A percentile compares a stretch with the other conserved stretches of the same genome.
These are phyloP conservation scores for Pollenia labialis DNA, from an alignment of 2,888 invertebrate genomes.

Conservation along the genomic window DNA sequence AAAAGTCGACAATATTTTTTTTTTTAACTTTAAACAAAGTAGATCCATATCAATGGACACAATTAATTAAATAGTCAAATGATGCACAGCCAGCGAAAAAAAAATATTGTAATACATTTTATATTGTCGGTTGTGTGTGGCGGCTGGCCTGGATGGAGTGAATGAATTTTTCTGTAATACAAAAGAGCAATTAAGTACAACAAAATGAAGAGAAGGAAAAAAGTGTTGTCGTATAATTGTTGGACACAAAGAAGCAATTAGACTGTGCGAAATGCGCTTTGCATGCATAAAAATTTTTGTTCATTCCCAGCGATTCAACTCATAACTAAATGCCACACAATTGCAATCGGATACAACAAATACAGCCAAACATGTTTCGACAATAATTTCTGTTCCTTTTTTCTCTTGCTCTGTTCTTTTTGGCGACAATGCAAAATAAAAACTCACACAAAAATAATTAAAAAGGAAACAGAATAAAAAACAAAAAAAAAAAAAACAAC, in stretches of 20 bases:
- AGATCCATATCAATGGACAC: constrained; percentile 71
- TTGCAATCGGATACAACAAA: constrained; percentile 51
- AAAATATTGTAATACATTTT: constrained; percentile 61
- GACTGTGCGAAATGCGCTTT: constrained; percentile 80
- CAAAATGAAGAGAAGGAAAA: constrained; percentile 75
- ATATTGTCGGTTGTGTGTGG: constrained; percentile 33
- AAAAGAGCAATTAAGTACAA: constrained; percentile 79
- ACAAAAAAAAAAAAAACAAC: constrained; percentile 17
- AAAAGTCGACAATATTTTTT: constrained; percentile 13
- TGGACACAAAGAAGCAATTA: constrained; percentile 82
- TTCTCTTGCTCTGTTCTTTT: constrained; percentile 21
- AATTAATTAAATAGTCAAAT: constrained; percentile 73
- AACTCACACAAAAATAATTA: constrained; percentile 63
- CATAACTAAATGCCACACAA: constrained; percentile 63
- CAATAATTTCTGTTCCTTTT: constrained; percentile 53
- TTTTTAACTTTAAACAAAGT: constrained; percentile 43
- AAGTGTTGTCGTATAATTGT: constrained; percentile 80
- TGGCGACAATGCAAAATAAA: constrained; percentile 12
- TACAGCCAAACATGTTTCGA: constrained; percentile 64
- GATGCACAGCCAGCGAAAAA: constrained; percentile 65
- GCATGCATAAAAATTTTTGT: constrained; percentile 80
- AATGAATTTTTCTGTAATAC: constrained; percentile 70
- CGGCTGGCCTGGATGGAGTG: constrained; percentile 1
- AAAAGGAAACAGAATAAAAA: constrained; percentile 61
- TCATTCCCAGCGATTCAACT: constrained; percentile 41